Conservation (phyloP, 30 jellyfish, hydroid and myxozoan species). For the Mastigias papua region DNA sequence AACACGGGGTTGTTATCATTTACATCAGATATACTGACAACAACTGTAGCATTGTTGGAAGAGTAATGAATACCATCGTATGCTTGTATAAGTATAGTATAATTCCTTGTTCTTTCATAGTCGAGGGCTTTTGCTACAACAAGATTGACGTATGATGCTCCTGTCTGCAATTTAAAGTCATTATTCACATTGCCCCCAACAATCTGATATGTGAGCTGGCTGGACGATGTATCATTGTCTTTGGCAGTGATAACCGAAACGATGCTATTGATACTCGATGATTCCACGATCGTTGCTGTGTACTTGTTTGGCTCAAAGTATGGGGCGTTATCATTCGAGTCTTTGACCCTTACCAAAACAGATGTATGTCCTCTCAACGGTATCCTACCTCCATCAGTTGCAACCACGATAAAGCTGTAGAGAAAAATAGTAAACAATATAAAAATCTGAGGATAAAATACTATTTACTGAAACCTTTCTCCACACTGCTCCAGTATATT, state of each 20-base stretch:
- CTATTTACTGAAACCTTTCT: too few species aligned
- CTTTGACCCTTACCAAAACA: constrained; percentile 75
- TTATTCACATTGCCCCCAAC: constrained; percentile 39
- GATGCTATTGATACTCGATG: constrained; percentile 47
- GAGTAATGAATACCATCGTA: constrained; percentile 57
- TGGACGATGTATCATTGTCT: constrained; percentile 64
- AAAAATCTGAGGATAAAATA: too few species aligned
- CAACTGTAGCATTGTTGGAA: constrained; percentile 61
- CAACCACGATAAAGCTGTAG: constrained; percentile 59
- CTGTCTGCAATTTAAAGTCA: constrained; percentile 20
- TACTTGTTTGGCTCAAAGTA: constrained; percentile 57
- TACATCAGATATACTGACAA: constrained; percentile 66
- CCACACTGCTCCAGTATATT: too few species aligned
- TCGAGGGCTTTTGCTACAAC: constrained; percentile 42
- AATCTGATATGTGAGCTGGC: constrained; percentile 19
- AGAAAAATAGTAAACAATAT: too few species aligned
- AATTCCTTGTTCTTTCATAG: constrained; percentile 66
- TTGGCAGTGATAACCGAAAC: constrained; percentile 72
- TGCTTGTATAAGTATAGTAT: constrained; percentile 67
- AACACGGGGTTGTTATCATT: constrained; percentile 88
- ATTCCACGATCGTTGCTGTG: constrained; percentile 72
- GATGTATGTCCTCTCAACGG: constrained; percentile 61
- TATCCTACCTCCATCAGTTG: constrained; percentile 75
- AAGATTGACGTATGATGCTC: constrained; percentile 25
- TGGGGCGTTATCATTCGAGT: constrained; percentile 82